Conservation (phyloP, 2,797 vertebrate genomes). For the Neosalanx taihuensis region DNA sequence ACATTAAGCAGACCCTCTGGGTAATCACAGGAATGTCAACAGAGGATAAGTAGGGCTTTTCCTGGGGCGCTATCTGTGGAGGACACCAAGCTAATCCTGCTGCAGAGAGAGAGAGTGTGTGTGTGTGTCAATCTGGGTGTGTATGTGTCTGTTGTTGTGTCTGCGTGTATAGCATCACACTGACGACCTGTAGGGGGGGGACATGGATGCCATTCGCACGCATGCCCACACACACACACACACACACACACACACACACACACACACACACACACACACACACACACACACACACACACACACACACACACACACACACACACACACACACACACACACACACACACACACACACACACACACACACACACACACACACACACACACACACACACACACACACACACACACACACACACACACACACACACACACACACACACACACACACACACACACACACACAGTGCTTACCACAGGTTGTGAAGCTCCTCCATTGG, state of each 20-base stretch:
- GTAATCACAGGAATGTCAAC: slow-evolving; percentile 44
- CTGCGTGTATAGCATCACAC: no score
- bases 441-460: not conserved
- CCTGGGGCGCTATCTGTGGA: slow-evolving; percentile 22
- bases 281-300: not conserved
- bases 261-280: not conserved
- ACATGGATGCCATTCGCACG: no score
- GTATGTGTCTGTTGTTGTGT: not conserved
- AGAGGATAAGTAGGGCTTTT: slow-evolving; percentile 42
- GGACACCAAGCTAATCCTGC: not conserved
- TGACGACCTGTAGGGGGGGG: no score
- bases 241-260: not conserved
- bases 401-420: not conserved
- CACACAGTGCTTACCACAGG: not conserved
- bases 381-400: not conserved
- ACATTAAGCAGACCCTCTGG: slow-evolving; percentile 25
- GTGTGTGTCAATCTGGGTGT: not conserved
- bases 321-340: not conserved
- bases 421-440: not conserved
- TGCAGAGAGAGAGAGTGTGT: not conserved
- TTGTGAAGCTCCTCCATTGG: not conserved
- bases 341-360: not conserved
- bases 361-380: not conserved
- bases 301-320: not conserved
- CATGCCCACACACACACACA: not conserved